A percentile compares a stretch with the other conserved stretches of the same genome.
Evolutionary conservation across 2,113 vertebrate species (phyloP).

Genomic region (Plectropomus leopardus): DNA sequence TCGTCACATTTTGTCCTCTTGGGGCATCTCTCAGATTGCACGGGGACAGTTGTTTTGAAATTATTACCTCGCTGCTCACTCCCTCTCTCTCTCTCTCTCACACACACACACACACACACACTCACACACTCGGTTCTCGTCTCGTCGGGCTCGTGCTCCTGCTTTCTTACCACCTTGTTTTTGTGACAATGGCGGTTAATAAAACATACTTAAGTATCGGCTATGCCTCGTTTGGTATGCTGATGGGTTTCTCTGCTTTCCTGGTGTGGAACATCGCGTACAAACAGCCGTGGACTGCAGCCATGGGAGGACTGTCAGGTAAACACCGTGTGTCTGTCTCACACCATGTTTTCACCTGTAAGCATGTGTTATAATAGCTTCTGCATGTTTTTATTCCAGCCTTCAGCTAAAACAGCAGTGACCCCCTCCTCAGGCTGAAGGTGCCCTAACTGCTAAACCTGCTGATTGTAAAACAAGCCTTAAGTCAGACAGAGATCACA

Average conservation of each 20-base stretch:
- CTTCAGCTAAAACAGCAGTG: not conserved
- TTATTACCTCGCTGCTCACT: not conserved
- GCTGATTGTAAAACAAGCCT: not conserved
- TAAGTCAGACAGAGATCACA: not conserved
- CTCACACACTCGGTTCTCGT: not conserved
- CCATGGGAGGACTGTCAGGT: constrained; percentile 95
- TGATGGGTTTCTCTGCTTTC: constrained; percentile 89
- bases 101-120: not conserved
- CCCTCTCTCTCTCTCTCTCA: too few relatives aligned
- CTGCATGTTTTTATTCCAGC: not conserved
- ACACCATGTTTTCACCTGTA: not conserved
- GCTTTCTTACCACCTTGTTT: not conserved
- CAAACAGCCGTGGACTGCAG: constrained; percentile 90
- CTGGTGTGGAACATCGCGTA: constrained; percentile 90
- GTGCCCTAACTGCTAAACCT: not conserved
- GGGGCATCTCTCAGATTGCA: not conserved
- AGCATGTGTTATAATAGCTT: not conserved
- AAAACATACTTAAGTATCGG: constrained; percentile 84
- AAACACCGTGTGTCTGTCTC: not conserved
- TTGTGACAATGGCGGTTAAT: constrained; percentile 74
- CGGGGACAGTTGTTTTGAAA: constrained; percentile 60
- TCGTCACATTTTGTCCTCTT: not conserved
- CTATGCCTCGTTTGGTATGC: constrained; percentile 85
- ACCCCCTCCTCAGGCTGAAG: not conserved
- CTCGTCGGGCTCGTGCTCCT: not conserved